These are phyloP conservation scores for Alcis repandata DNA, from an alignment of 2,888 invertebrate genomes.

Conservation along the genomic window DNA sequence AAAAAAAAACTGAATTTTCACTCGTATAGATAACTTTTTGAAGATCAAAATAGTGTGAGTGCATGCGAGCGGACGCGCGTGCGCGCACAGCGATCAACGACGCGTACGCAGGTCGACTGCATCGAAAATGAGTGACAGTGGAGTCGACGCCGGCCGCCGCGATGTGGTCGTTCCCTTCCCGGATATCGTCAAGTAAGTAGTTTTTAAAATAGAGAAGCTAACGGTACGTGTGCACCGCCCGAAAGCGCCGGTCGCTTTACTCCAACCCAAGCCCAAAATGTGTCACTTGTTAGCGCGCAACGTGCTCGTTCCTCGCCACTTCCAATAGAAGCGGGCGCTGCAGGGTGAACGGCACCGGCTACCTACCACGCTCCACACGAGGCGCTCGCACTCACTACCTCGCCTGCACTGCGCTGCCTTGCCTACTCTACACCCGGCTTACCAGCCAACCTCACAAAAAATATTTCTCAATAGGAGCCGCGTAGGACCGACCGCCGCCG, in stretches of 20 bases:
- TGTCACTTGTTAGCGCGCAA: constrained; percentile 76
- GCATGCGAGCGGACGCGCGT: constrained; percentile 77
- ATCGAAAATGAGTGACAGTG: constrained; percentile 80
- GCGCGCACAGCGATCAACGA: constrained; percentile 80
- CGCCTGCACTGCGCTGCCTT: constrained; percentile 46
- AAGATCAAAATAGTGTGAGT: constrained; percentile 71
- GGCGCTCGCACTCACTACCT: constrained; percentile 41
- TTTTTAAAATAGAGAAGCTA: constrained; percentile 85
- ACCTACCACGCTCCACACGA: constrained; percentile 52
- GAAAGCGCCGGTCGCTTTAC: constrained; percentile 84
- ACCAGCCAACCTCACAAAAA: constrained; percentile 60
- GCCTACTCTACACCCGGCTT: constrained; percentile 44
- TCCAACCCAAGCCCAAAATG: constrained; percentile 73
- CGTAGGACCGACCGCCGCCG: constrained; percentile 51
- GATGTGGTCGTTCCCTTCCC: constrained; percentile 83
- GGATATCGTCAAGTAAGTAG: constrained; percentile 83
- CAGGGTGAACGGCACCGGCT: constrained; percentile 72
- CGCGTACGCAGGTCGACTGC: constrained; percentile 85
- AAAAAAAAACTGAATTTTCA: constrained; percentile 63
- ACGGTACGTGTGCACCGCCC: constrained; percentile 84
- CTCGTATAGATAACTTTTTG: constrained; percentile 69
- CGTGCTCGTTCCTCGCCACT: constrained; percentile 60
- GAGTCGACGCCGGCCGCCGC: constrained; percentile 68
- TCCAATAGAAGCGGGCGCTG: constrained; percentile 60
- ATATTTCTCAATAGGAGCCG: constrained; percentile 61